These are phyloP conservation scores for Planococcus citri DNA, from an alignment of 1,140 invertebrate genomes.

Conservation along the genomic window DNA sequence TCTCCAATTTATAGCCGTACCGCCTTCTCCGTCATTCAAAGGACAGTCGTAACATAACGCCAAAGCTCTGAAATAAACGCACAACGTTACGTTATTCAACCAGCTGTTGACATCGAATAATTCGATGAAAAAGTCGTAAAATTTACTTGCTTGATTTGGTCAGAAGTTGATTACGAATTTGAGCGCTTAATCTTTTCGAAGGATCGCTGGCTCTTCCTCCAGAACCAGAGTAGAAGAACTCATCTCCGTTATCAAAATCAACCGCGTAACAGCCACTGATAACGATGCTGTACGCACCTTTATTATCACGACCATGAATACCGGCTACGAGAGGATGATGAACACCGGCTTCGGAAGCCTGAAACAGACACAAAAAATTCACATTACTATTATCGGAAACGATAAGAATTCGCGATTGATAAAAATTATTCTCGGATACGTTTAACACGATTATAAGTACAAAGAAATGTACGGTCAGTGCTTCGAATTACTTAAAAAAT, in stretches of 20 bases:
- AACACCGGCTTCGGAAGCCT: constrained; percentile 69
- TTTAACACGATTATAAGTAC: too few relatives aligned
- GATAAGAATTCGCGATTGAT: background rate
- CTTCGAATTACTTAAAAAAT: too few relatives aligned
- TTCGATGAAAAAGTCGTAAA: background rate
- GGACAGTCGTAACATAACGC: constrained; percentile 63
- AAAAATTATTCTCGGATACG: too few relatives aligned
- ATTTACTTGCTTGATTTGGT: constrained; percentile 59
- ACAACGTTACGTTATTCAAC: too few relatives aligned
- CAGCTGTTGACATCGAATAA: too few relatives aligned
- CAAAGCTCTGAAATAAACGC: constrained; percentile 45
- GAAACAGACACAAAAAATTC: background rate
- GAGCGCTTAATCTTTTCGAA: constrained; percentile 67
- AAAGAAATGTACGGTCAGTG: too few relatives aligned
- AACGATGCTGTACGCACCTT: constrained; percentile 73
- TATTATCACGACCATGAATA: constrained; percentile 65
- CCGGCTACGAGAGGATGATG: constrained; percentile 72
- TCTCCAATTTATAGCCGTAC: constrained; percentile 57
- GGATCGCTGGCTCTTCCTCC: constrained; percentile 68
- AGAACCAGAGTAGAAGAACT: constrained; percentile 73
- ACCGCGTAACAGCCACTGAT: constrained; percentile 78
- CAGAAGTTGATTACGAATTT: constrained; percentile 67
- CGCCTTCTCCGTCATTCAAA: constrained; percentile 49
- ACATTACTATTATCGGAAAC: too few relatives aligned
- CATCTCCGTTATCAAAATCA: constrained; percentile 68